Percentiles rank a stretch among this genome's conserved stretches.
Conservation (phyloP, 2,888 invertebrate species). For the Sericinus montela region DNA sequence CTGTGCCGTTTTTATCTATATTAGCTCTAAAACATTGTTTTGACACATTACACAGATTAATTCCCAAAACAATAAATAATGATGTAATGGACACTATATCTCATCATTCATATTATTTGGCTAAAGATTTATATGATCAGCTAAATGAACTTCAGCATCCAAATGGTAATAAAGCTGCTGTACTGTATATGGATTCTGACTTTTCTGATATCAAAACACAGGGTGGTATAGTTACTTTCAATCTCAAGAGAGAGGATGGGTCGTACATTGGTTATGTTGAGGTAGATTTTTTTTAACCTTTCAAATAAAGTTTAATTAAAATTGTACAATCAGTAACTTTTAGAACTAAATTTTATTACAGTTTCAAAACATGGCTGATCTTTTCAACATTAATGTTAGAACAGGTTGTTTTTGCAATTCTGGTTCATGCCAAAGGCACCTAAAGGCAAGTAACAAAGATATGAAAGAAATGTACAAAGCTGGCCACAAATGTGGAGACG, state of each 20-base stretch:
- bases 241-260: constrained; percentile 87
- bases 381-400: constrained; percentile 91
- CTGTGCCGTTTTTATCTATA: constrained; percentile 91
- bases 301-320: not conserved
- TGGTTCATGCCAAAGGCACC: constrained; percentile 93
- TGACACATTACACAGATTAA: constrained; percentile 82
- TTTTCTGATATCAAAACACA: constrained; percentile 82
- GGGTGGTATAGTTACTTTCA: constrained; percentile 94
- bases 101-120: constrained; percentile 86
- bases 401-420: constrained; percentile 99
- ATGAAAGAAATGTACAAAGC: constrained; percentile 88
- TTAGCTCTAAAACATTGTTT: constrained; percentile 90
- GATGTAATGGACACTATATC: constrained; percentile 82
- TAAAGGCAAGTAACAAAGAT: constrained; percentile 83
- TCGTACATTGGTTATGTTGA: constrained; percentile 93
- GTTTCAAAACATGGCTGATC: constrained; percentile 93
- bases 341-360: constrained; percentile 43
- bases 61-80: constrained; percentile 70
- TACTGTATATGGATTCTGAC: constrained; percentile 86
- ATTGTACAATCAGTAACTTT: no score
- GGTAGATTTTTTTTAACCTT: constrained; percentile 72
- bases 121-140: constrained; percentile 84
- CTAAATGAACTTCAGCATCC: constrained; percentile 82
- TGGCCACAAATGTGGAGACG: constrained; percentile 96
- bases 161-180: constrained; percentile 84